Percentiles rank a stretch among this genome's conserved stretches.
Evolutionary conservation across 2,113 vertebrate species (phyloP).

Genomic region (Pipa parva): DNA sequence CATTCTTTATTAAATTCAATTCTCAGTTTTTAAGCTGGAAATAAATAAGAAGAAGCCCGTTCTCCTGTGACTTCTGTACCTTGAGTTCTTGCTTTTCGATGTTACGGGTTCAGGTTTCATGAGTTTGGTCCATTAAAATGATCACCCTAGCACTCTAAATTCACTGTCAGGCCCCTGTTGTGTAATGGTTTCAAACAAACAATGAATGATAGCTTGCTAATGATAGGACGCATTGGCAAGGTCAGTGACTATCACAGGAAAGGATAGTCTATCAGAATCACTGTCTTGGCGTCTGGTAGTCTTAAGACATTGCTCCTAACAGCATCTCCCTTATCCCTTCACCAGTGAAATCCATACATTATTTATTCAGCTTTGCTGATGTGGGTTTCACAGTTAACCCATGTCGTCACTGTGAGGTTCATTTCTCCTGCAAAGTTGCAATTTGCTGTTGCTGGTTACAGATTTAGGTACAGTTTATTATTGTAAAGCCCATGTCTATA

Average conservation of each 20-base stretch:
- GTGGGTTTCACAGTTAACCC: slow-evolving; percentile 30
- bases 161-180: not conserved
- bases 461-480: not conserved
- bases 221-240: slow-evolving; percentile 37
- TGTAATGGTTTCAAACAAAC: slow-evolving; percentile 31
- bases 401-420: not conserved
- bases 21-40: not conserved
- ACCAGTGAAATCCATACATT: slow-evolving; percentile 50
- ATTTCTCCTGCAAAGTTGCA: not conserved
- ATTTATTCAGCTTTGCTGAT: slow-evolving; percentile 38
- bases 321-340: slow-evolving; percentile 26
- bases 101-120: not conserved
- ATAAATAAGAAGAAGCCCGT: not conserved
- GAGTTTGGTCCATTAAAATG: not conserved
- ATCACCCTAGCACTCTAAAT: not conserved
- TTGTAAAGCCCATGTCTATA: not conserved
- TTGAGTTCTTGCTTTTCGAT: not conserved
- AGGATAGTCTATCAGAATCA: slow-evolving; percentile 37
- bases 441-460: not conserved
- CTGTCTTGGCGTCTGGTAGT: slow-evolving; percentile 33
- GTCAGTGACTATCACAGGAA: slow-evolving; percentile 37
- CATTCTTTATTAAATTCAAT: no score
- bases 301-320: slow-evolving; percentile 33
- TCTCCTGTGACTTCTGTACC: not conserved
- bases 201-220: slow-evolving; percentile 27